These are phyloP conservation scores for Bradypus variegatus DNA, from an alignment of 2,797 vertebrate species.

Conservation along the genomic window DNA sequence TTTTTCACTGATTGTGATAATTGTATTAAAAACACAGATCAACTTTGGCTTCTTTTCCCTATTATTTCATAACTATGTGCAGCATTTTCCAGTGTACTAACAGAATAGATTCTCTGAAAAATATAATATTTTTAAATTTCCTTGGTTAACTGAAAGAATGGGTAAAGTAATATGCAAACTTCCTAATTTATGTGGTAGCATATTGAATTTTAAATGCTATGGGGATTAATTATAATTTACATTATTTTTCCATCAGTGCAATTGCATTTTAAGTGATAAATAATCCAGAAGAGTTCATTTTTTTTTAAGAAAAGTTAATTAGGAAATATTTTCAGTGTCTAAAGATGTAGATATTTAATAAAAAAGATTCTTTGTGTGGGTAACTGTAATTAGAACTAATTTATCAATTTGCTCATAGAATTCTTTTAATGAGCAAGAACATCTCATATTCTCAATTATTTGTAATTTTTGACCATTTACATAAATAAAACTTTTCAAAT, in stretches of 20 bases:
- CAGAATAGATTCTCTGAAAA: constrained; percentile 21
- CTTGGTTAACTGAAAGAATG: constrained; percentile 14
- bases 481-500: constrained; percentile 24
- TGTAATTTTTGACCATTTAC: constrained; percentile 39
- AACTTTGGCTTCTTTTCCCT: not conserved
- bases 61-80: not conserved
- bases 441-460: constrained; percentile 25
- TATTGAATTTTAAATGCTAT: constrained; percentile 36
- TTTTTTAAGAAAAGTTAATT: constrained; percentile 49
- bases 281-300: constrained; percentile 22
- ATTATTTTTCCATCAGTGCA: constrained; percentile 48
- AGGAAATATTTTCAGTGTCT: constrained; percentile 47
- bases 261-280: constrained; percentile 51
- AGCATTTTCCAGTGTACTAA: not conserved
- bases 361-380: constrained; percentile 13
- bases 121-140: constrained; percentile 19
- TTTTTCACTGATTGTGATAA: not conserved
- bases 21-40: not conserved
- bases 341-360: constrained; percentile 32
- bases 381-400: constrained; percentile 45
- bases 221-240: constrained; percentile 49
- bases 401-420: constrained; percentile 32
- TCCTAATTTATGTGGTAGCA: constrained; percentile 10
- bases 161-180: not conserved
- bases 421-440: constrained; percentile 25